Evolutionary conservation across 2,113 vertebrate genomes (phyloP), one percentile per base, ranked within the genome.

Genomic region (Notothenia coriiceps): DNA sequence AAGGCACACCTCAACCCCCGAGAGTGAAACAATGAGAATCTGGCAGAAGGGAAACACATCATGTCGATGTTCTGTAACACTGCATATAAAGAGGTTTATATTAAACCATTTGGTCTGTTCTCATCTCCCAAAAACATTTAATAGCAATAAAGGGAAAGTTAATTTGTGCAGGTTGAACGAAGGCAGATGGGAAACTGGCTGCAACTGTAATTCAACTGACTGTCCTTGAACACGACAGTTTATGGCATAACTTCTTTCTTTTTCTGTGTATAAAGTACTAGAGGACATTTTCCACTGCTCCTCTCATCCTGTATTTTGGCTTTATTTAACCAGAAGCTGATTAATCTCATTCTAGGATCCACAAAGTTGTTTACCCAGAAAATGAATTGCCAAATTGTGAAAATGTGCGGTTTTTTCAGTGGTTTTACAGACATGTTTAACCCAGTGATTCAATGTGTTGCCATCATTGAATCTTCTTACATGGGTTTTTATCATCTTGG

Each of bases 1-100:
- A 88, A 88, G 86, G 13, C 84, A 85, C 84, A 67, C 70, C 79
- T 81, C 51, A 70, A 7, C 29, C 49, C 62, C 49, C 44, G 10
- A 20, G 35, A 62, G 83, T 5, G 46, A 77, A 85, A 77, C 73
- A 43, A 20, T 73, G 29, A 64, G 54, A 79, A 59, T 54, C 52
- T 85, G 69, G 20, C 44, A 65, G 52, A 35, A 44, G 7, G 67
- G 22, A 77, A 77, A 69, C 0, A 18, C 18, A 5, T 22, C 29
- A 5, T 51, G 14, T 51, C 17, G 51, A 64, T 71, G 17, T 56
- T 29, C 46, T 0, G 5, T 35, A 35, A 20, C 2, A 7, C 2
- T 40, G 5, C 49, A 52, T 33, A 17, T 25, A 44, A 13, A 63
- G 12, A 13, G 29, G 52, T 67, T 78, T 2, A 44, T 25, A 17